These are phyloP conservation scores for Pelvicachromis taeniatus DNA, from an alignment of 2,113 vertebrate species.

Conservation along the genomic window DNA sequence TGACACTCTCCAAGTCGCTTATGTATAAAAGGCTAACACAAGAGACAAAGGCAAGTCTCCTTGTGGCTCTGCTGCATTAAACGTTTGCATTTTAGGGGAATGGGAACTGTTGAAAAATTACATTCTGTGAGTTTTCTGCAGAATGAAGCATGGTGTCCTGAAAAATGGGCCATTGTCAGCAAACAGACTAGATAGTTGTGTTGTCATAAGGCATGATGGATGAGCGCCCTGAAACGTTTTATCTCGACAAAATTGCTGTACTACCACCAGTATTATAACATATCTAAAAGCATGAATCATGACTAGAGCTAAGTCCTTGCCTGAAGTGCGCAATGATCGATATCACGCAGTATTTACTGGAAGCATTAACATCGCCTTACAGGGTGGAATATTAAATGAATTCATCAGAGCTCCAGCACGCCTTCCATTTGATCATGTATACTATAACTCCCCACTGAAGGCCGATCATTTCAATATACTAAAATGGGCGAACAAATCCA, in stretches of 20 bases:
- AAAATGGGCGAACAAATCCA: not conserved
- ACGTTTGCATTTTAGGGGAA: not conserved
- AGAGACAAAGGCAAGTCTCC: not conserved
- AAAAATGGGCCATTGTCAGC: slow-evolving; percentile 41
- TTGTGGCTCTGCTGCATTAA: not conserved
- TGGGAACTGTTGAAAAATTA: slow-evolving; percentile 31
- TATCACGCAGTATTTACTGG: not conserved
- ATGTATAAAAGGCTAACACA: not conserved
- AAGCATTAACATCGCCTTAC: not conserved
- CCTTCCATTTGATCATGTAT: not conserved
- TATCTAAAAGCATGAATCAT: slow-evolving; percentile 5
- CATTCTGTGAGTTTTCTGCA: not conserved
- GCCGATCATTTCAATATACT: not conserved
- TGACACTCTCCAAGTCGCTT: not conserved
- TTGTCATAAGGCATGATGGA: slow-evolving; percentile 40
- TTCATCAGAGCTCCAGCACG: not conserved
- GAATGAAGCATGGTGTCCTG: slow-evolving; percentile 21
- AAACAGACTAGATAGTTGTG: slow-evolving; percentile 24
- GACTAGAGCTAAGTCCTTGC: not conserved
- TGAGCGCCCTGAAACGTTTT: slow-evolving; percentile 1
- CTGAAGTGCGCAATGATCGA: not conserved
- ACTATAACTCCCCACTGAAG: not conserved
- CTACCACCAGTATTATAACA: slow-evolving; percentile 10
- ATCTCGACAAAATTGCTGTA: not conserved
- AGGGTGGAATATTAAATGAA: not conserved